These are phyloP conservation scores for Synanthedon tipuliformis DNA, from an alignment of 2,888 invertebrate genomes.

Conservation along the genomic window DNA sequence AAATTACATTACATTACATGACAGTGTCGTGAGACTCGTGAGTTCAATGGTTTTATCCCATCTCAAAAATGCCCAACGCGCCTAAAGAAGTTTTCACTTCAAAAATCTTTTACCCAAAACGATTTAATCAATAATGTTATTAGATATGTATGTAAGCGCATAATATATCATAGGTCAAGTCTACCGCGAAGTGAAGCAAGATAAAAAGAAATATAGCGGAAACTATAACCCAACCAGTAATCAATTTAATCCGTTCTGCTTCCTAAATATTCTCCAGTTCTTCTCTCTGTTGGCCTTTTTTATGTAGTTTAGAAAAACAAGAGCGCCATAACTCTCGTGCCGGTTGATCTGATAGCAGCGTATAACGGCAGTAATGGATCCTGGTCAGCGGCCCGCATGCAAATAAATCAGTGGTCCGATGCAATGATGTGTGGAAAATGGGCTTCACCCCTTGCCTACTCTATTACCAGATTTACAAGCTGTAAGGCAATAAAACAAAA, in stretches of 20 bases:
- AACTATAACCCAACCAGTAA: conserved; percentile 51
- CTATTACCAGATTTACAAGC: background rate
- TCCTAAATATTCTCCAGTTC: conserved; percentile 40
- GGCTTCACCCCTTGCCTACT: conserved; percentile 49
- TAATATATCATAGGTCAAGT: too few species aligned
- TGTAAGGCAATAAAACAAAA: background rate
- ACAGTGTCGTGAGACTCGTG: too few species aligned
- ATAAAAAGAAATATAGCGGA: conserved; percentile 53
- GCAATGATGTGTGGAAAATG: conserved; percentile 72
- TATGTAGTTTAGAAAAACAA: conserved; percentile 63
- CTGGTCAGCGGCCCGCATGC: conserved; percentile 72
- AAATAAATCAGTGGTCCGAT: conserved; percentile 70
- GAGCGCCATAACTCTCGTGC: conserved; percentile 63
- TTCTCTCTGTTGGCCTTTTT: conserved; percentile 48
- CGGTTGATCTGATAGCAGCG: conserved; percentile 65
- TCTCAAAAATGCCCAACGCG: too few species aligned
- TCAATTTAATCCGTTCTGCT: conserved; percentile 32
- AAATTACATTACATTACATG: too few species aligned
- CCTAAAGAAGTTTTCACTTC: too few species aligned
- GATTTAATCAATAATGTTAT: too few species aligned
- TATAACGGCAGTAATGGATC: conserved; percentile 68
- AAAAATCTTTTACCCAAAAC: too few species aligned
- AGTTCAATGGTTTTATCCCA: too few species aligned
- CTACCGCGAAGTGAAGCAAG: conserved; percentile 9
- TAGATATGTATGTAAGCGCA: too few species aligned